These are phyloP conservation scores for Sminthurinus signatus DNA, from an alignment of 1,140 invertebrate species.

Conservation along the genomic window DNA sequence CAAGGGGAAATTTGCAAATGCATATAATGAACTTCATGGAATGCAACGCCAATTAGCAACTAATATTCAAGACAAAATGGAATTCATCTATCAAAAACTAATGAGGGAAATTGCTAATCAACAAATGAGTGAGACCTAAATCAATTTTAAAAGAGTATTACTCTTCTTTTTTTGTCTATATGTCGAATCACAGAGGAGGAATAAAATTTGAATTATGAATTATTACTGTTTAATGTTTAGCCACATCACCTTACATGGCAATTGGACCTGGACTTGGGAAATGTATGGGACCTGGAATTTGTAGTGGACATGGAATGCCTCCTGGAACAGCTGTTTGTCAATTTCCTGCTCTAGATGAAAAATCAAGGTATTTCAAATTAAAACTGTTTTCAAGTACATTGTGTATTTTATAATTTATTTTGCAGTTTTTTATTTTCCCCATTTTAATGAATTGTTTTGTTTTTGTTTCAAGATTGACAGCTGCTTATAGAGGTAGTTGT, in stretches of 20 bases:
- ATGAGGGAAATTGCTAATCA: conserved; percentile 22
- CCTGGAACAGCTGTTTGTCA: conserved; percentile 19
- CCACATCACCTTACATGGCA: conserved; percentile 25
- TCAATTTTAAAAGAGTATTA: not conserved
- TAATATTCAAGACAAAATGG: conserved; percentile 34
- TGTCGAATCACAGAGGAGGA: too few relatives aligned
- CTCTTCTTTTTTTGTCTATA: not conserved
- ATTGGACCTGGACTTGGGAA: conserved; percentile 20
- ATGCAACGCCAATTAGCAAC: conserved; percentile 27
- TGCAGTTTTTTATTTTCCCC: too few relatives aligned
- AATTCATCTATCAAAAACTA: conserved; percentile 29
- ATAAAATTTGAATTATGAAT: too few relatives aligned
- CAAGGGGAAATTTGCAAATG: not conserved
- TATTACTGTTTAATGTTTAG: conserved; percentile 9
- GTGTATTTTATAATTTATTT: too few relatives aligned
- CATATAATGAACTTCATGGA: conserved; percentile 23
- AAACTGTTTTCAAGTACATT: too few relatives aligned
- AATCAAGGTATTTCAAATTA: too few relatives aligned
- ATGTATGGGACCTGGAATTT: conserved; percentile 31
- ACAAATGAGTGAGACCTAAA: conserved; percentile 27
- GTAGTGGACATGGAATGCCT: conserved; percentile 27
- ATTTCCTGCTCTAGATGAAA: conserved; percentile 10
- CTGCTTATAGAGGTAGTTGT: not conserved
- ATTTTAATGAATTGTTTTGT: too few relatives aligned
- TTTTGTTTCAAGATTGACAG: too few relatives aligned